phyloP scores from a whole-genome alignment of 2,888 invertebrate species.

The Drymonia ruficornis region DNA sequence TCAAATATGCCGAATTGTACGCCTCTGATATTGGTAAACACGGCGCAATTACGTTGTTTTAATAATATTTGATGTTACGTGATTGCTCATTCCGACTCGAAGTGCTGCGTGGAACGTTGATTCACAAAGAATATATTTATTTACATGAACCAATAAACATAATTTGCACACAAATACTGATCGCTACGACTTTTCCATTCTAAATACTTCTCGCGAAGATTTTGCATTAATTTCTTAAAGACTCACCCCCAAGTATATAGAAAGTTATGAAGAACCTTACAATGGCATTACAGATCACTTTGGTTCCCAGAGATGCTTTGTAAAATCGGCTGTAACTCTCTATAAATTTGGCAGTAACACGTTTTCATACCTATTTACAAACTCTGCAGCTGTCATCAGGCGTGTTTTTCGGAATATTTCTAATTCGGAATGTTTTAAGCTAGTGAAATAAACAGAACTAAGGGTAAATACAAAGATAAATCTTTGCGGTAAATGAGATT shows the following conservation, averaged over 20 bases:
- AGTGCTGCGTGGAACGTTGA: neutral
- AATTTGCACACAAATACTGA: too few relatives aligned
- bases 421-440: neutral
- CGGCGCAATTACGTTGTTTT: neutral
- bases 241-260: too few relatives aligned
- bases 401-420: conserved; percentile 1
- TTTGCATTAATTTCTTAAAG: neutral
- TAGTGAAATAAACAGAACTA: neutral
- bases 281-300: too few relatives aligned
- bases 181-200: too few relatives aligned
- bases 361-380: too few relatives aligned
- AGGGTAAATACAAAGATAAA: neutral
- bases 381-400: neutral
- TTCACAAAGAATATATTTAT: too few relatives aligned
- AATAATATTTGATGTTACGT: neutral
- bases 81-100: neutral
- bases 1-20: neutral
- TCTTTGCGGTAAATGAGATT: neutral
- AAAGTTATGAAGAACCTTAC: too few relatives aligned
- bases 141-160: too few relatives aligned
- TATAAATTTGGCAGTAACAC: too few relatives aligned
- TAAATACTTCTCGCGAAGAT: neutral
- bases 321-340: too few relatives aligned
- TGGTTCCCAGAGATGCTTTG: too few relatives aligned
- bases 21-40: too few relatives aligned